These are phyloP conservation scores for Isotomurus palustris DNA, from an alignment of 2,888 invertebrate species.

Conservation along the genomic window DNA sequence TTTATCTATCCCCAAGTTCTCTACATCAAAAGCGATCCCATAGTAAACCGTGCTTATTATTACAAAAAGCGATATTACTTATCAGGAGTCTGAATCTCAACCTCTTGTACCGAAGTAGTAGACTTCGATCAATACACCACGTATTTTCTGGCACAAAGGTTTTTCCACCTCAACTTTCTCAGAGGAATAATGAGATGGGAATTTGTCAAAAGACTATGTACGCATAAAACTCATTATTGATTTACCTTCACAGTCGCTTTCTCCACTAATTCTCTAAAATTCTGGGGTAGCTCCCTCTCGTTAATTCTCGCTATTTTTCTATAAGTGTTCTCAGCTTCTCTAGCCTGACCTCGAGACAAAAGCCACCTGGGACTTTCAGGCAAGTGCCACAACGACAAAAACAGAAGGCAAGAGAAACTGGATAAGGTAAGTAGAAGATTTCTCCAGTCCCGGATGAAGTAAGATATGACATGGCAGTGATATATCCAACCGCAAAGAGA, in stretches of 20 bases:
- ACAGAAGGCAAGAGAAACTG: constrained; percentile 5
- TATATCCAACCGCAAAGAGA: constrained; percentile 21
- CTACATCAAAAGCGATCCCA: constrained; percentile 18
- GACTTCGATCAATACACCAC: too few relatives aligned
- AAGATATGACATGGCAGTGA: too few relatives aligned
- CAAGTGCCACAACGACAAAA: constrained; percentile 21
- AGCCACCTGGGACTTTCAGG: constrained; percentile 31
- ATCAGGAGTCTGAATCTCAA: too few relatives aligned
- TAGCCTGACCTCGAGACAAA: constrained; percentile 14
- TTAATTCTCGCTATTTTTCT: constrained; percentile 21
- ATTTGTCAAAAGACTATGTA: too few relatives aligned
- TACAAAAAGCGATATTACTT: too few relatives aligned
- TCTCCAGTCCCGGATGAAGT: constrained; percentile 27
- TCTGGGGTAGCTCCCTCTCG: constrained; percentile 10
- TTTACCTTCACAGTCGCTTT: too few relatives aligned
- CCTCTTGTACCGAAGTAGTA: too few relatives aligned
- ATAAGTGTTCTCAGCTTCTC: constrained; percentile 20
- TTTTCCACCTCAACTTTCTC: too few relatives aligned
- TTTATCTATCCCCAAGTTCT: constrained; percentile 9
- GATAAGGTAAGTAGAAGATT: constrained; percentile 16
- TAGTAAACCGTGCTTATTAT: constrained; percentile 22
- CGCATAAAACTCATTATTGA: too few relatives aligned
- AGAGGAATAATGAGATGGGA: background rate
- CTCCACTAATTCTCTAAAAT: constrained; percentile 7
- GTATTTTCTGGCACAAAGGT: too few relatives aligned